Conservation (phyloP, 2,113 vertebrate genomes). For the Donacobius atricapilla region DNA sequence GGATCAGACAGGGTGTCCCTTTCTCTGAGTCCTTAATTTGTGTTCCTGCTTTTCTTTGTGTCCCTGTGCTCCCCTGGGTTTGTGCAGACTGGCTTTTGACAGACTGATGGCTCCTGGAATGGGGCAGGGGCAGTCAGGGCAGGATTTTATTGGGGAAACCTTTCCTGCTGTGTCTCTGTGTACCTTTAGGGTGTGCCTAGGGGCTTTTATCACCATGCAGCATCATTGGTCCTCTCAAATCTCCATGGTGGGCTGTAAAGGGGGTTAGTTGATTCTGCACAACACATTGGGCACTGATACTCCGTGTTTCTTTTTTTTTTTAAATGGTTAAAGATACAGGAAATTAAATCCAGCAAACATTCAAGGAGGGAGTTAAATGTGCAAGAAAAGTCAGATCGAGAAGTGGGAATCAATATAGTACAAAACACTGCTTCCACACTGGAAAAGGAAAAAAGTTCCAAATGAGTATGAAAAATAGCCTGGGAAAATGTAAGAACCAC, state of each 20-base stretch:
- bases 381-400: neutral
- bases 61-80: neutral
- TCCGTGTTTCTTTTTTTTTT: neutral
- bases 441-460: neutral
- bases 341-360: neutral
- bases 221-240: neutral
- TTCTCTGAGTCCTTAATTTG: neutral
- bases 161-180: neutral
- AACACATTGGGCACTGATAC: neutral
- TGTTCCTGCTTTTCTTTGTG: neutral
- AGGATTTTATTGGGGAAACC: neutral
- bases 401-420: neutral
- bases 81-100: neutral
- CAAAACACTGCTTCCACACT: neutral
- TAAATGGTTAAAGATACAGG: neutral
- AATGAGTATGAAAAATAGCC: neutral
- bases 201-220: neutral
- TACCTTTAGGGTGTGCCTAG: neutral
- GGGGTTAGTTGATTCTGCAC: neutral
- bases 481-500: neutral
- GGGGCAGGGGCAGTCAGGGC: neutral
- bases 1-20: fast-evolving
- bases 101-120: neutral
- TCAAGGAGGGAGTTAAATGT: neutral
- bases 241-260: neutral